phyloP scores from a whole-genome alignment of 2,113 vertebrate genomes.

The Gracilinanus agilis region DNA sequence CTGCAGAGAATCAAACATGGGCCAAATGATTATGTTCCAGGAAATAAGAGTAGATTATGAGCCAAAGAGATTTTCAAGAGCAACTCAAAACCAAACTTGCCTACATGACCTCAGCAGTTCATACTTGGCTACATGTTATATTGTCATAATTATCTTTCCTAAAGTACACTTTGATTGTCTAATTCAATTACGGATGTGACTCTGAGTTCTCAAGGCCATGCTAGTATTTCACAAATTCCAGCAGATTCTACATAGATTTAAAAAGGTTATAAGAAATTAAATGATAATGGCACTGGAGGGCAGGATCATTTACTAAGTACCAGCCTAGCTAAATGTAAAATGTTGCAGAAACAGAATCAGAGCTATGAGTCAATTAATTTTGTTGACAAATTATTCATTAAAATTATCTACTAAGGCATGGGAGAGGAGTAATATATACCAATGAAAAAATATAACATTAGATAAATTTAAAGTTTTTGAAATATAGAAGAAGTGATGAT shows the following conservation, averaged over 20 bases:
- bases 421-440: background rate
- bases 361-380: background rate
- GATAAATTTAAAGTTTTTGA: background rate
- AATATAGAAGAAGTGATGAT: background rate
- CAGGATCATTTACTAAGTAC: background rate
- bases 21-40: background rate
- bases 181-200: background rate
- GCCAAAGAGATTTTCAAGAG: background rate
- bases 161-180: background rate
- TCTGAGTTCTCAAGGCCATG: background rate
- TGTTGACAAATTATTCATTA: background rate
- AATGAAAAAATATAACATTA: background rate
- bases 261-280: too few relatives aligned
- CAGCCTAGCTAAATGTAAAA: background rate
- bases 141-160: background rate
- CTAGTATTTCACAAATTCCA: background rate
- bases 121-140: background rate
- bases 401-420: background rate
- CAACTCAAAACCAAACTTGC: background rate
- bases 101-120: background rate
- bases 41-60: too few relatives aligned
- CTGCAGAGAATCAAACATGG: too few relatives aligned
- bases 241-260: too few relatives aligned
- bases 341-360: background rate
- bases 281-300: too few relatives aligned